Conservation (phyloP, 2,888 invertebrate species). For the Neoaliturus tenellus region DNA sequence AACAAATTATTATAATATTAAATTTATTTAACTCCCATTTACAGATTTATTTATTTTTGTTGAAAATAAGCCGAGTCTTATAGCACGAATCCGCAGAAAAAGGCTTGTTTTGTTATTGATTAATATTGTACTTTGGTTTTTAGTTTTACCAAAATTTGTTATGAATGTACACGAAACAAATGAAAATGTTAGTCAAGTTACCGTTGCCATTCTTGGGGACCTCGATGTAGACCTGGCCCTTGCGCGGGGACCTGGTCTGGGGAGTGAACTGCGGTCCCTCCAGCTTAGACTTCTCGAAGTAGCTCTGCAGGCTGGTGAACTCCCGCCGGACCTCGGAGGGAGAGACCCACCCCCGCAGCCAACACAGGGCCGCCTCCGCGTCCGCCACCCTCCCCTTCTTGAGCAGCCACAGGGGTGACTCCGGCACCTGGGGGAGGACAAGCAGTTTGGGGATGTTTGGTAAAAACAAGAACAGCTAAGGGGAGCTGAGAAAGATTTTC, state of each 20-base stretch:
- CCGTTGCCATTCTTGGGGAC: constrained; percentile 44
- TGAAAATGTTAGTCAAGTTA: not conserved
- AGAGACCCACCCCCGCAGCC: constrained; percentile 76
- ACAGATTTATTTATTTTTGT: not conserved
- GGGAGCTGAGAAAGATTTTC: too few species aligned
- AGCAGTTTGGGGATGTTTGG: too few species aligned
- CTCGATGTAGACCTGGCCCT: constrained; percentile 44
- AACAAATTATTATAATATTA: not conserved
- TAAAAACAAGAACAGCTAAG: too few species aligned
- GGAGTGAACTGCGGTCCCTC: constrained; percentile 26
- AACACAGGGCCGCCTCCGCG: constrained; percentile 74
- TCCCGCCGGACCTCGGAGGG: constrained; percentile 74
- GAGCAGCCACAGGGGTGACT: constrained; percentile 78
- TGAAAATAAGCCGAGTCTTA: too few species aligned
- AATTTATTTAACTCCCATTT: not conserved
- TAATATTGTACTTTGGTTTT: not conserved
- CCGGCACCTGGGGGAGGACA: constrained; percentile 78
- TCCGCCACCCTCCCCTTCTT: constrained; percentile 76
- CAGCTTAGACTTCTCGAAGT: constrained; percentile 70
- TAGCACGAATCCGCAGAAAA: too few species aligned
- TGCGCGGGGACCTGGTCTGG: constrained; percentile 34
- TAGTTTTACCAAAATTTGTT: not conserved
- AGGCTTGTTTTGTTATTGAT: too few species aligned
- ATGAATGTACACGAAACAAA: not conserved
- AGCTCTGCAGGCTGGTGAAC: constrained; percentile 73